These are phyloP conservation scores for Styela plicata DNA, from an alignment of 23 tunicate genomes.

Conservation along the genomic window DNA sequence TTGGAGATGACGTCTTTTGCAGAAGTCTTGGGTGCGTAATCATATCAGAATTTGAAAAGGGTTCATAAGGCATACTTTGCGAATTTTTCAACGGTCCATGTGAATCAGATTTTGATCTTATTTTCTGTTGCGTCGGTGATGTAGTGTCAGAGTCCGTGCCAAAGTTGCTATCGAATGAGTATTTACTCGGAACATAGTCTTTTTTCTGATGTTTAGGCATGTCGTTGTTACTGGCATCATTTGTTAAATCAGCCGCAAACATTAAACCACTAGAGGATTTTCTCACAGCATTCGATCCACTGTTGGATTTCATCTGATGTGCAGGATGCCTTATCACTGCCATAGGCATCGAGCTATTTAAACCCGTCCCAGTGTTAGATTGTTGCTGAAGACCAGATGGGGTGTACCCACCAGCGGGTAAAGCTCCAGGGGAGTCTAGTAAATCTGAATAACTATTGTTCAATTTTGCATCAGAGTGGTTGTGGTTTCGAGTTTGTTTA, in stretches of 20 bases:
- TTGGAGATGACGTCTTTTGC: constrained; percentile 15
- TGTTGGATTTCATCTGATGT: constrained; percentile 20
- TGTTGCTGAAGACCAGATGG: constrained; percentile 50
- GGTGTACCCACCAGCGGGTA: constrained; percentile 40
- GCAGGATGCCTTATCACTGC: constrained; percentile 32
- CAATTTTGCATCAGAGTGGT: background rate
- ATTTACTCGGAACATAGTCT: background rate
- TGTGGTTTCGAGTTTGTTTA: constrained; percentile 15
- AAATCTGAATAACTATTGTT: constrained; percentile 11
- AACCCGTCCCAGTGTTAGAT: background rate
- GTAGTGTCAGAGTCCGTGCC: background rate
- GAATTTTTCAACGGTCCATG: constrained; percentile 12
- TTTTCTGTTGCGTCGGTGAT: background rate
- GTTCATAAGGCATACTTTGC: constrained; percentile 18
- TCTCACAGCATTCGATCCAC: background rate
- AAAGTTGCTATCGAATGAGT: background rate
- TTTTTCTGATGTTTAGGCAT: background rate
- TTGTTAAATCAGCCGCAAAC: background rate
- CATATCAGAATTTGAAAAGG: background rate
- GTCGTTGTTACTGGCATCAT: background rate
- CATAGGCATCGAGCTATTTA: constrained; percentile 7
- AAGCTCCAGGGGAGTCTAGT: background rate
- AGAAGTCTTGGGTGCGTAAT: constrained; percentile 23
- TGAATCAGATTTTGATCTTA: background rate
- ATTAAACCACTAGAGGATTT: background rate